phyloP scores from a whole-genome alignment of 1,140 invertebrate species.

The Lasioglossum baleicum region DNA sequence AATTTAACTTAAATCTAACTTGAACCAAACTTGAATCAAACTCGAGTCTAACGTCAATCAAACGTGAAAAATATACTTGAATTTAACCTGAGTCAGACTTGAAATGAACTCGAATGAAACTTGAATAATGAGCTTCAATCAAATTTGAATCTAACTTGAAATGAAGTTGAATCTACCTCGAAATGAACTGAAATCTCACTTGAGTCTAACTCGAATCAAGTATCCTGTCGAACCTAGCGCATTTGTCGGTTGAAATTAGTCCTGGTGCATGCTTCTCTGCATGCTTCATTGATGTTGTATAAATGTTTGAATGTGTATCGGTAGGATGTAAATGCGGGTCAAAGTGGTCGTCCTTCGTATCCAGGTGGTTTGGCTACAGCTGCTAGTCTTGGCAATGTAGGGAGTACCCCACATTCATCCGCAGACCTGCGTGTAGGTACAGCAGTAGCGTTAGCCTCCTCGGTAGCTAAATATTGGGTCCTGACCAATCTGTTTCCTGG shows the following conservation, averaged over 20 bases:
- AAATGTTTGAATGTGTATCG: conserved; percentile 79
- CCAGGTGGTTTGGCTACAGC: conserved; percentile 75
- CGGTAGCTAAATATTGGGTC: conserved; percentile 81
- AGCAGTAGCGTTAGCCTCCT: conserved; percentile 79
- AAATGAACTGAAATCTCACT: too few species aligned
- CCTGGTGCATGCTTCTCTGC: conserved; percentile 73
- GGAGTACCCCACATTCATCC: conserved; percentile 73
- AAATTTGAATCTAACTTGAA: too few species aligned
- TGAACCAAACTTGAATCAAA: too few species aligned
- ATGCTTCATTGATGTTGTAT: conserved; percentile 79
- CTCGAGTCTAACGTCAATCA: too few species aligned
- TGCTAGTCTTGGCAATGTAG: conserved; percentile 76
- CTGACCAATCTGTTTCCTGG: conserved; percentile 81
- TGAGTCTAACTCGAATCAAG: not conserved
- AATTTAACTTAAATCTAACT: too few species aligned
- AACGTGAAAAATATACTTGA: too few species aligned
- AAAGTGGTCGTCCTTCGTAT: conserved; percentile 77
- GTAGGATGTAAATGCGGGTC: conserved; percentile 79
- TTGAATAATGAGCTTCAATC: too few species aligned
- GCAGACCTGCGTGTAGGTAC: conserved; percentile 79
- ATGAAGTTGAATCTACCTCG: too few species aligned
- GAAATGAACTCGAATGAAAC: too few species aligned
- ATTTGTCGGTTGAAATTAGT: conserved; percentile 71
- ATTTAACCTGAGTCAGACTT: too few species aligned
- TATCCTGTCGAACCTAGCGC: conserved; percentile 47